Evolutionary conservation across 2,888 invertebrate species (phyloP).

Genomic region (Suillia variegata): DNA sequence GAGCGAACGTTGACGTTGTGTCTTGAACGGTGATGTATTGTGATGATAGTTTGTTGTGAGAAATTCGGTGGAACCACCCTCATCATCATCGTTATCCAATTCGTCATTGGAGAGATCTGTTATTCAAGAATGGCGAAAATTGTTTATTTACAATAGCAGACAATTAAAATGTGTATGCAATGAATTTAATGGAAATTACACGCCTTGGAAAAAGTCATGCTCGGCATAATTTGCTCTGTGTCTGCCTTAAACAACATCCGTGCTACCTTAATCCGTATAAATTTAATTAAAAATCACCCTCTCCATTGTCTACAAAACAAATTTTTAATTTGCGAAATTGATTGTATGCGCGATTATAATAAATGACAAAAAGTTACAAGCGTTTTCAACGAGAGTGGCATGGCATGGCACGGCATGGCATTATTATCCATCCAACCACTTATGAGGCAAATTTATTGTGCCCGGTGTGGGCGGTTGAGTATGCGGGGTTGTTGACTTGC

Average conservation of each 20-base stretch:
- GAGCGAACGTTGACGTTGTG: constrained; percentile 57
- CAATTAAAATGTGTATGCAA: not conserved
- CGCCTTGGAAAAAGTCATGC: too few relatives aligned
- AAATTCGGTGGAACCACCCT: constrained; percentile 55
- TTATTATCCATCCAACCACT: not conserved
- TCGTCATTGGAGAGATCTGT: constrained; percentile 65
- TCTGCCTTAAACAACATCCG: too few relatives aligned
- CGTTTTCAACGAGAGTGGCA: not conserved
- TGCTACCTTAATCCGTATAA: not conserved
- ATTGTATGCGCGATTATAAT: constrained; percentile 16
- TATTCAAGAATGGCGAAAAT: not conserved
- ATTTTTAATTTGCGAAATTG: constrained; percentile 19
- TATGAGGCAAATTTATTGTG: not conserved
- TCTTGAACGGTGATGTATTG: constrained; percentile 51
- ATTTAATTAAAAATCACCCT: constrained; percentile 7
- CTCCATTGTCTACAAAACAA: not conserved
- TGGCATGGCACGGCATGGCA: not conserved
- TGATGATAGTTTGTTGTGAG: constrained; percentile 55
- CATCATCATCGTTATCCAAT: constrained; percentile 63
- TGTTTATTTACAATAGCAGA: too few relatives aligned
- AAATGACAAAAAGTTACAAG: constrained; percentile 11
- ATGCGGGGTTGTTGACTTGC: too few relatives aligned
- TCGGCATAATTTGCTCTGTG: too few relatives aligned
- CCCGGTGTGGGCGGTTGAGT: not conserved
- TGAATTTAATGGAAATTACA: not conserved